Percentiles rank a stretch among this genome's conserved stretches.
Evolutionary conservation across 2,888 invertebrate genomes (phyloP).

Genomic region (Camponotus fellah): DNA sequence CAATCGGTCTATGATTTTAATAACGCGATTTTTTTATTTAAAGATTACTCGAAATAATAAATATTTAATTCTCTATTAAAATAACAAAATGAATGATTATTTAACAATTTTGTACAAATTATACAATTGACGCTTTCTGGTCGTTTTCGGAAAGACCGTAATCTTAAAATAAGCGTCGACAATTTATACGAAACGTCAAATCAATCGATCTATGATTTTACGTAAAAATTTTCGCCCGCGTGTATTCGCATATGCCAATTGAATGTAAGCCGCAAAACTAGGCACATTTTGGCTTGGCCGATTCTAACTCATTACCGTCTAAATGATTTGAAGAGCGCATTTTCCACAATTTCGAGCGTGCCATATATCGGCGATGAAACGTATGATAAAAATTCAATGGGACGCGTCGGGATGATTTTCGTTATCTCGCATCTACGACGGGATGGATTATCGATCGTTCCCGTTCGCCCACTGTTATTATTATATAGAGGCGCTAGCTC

Average conservation of each 20-base stretch:
- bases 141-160: neutral
- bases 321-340: neutral
- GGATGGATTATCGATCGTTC: constrained; percentile 73
- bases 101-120: neutral
- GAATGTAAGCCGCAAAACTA: constrained; percentile 22
- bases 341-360: constrained; percentile 29
- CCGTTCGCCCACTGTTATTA: constrained; percentile 54
- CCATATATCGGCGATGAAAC: constrained; percentile 10
- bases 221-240: neutral
- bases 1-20: neutral
- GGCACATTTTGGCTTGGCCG: constrained; percentile 19
- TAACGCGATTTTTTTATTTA: neutral
- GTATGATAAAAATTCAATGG: constrained; percentile 71
- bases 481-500: constrained; percentile 57
- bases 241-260: constrained; percentile 8
- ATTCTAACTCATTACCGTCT: constrained; percentile 32
- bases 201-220: neutral
- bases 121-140: constrained; percentile 8
- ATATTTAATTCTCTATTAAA: neutral
- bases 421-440: constrained; percentile 69
- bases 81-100: neutral
- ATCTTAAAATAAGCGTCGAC: neutral
- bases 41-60: neutral
- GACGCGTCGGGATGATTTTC: constrained; percentile 63
- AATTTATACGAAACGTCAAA: neutral